These are phyloP conservation scores for Dynastes tityus DNA, from an alignment of 2,888 invertebrate genomes.

Conservation along the genomic window DNA sequence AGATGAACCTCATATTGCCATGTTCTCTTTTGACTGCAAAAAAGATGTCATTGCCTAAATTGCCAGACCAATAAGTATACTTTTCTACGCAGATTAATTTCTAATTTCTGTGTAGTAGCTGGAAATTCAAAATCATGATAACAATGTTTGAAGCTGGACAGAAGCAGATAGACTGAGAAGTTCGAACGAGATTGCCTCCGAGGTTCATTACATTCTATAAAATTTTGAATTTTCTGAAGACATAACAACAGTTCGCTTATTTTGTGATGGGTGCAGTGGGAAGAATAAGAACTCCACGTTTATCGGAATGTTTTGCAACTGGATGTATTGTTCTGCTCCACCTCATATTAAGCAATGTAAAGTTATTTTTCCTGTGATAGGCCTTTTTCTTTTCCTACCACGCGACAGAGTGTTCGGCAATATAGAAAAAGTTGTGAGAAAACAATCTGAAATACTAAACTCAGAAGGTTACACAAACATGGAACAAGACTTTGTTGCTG, in stretches of 20 bases:
- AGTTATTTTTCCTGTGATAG: neutral
- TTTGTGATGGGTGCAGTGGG: neutral
- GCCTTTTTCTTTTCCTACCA: neutral
- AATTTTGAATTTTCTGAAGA: neutral
- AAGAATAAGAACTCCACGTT: constrained; percentile 19
- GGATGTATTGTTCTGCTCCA: constrained; percentile 5
- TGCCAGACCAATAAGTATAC: too few species aligned
- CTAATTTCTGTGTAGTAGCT: too few species aligned
- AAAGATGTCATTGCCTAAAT: too few species aligned
- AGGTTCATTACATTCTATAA: neutral
- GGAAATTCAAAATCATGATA: neutral
- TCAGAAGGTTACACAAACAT: neutral
- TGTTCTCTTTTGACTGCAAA: too few species aligned
- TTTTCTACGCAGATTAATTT: too few species aligned
- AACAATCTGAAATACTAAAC: neutral
- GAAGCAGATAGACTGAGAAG: neutral
- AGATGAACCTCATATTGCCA: too few species aligned
- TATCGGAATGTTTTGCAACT: constrained; percentile 23
- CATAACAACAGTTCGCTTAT: neutral
- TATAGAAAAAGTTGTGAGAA: too few species aligned
- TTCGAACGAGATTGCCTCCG: constrained; percentile 12
- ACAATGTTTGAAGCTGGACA: neutral
- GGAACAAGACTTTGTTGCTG: neutral
- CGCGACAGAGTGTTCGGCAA: neutral
- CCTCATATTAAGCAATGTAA: neutral